A percentile compares a stretch with the other conserved stretches of the same genome.
phyloP scores from a whole-genome alignment of 1,140 invertebrate species.

The Apocrypta bakeri region DNA sequence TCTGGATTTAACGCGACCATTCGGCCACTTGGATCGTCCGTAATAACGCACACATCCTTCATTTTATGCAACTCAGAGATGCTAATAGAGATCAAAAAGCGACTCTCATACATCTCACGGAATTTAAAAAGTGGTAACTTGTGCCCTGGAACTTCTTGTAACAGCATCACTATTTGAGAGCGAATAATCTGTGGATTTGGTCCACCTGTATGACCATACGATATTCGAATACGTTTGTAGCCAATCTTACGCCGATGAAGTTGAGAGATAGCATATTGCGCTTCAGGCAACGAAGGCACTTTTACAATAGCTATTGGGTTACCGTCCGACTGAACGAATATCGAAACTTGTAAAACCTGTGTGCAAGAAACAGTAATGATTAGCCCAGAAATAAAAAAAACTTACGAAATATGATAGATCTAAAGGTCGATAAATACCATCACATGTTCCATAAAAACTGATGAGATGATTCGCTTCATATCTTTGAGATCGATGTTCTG shows the following conservation, averaged over 20 bases:
- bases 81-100: slow-evolving; percentile 85
- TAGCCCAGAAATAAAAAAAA: background rate
- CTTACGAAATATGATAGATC: background rate
- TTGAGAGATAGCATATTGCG: slow-evolving; percentile 88
- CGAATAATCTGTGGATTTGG: slow-evolving; percentile 81
- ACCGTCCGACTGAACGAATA: slow-evolving; percentile 82
- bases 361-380: background rate
- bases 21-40: slow-evolving; percentile 81
- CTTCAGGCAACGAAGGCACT: slow-evolving; percentile 81
- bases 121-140: slow-evolving; percentile 89
- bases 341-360: slow-evolving; percentile 80
- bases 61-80: slow-evolving; percentile 88
- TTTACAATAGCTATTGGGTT: slow-evolving; percentile 80
- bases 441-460: slow-evolving; percentile 81
- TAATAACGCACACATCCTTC: slow-evolving; percentile 85
- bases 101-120: slow-evolving; percentile 88
- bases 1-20: slow-evolving; percentile 80
- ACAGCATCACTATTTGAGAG: slow-evolving; percentile 78
- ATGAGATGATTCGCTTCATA: slow-evolving; percentile 80
- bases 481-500: slow-evolving; percentile 83
- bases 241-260: slow-evolving; percentile 89
- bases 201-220: slow-evolving; percentile 80
- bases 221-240: slow-evolving; percentile 87
- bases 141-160: slow-evolving; percentile 84
- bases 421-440: slow-evolving; percentile 76